Evolutionary conservation across 1,140 invertebrate species (phyloP).

Genomic region (Magallana gigas): DNA sequence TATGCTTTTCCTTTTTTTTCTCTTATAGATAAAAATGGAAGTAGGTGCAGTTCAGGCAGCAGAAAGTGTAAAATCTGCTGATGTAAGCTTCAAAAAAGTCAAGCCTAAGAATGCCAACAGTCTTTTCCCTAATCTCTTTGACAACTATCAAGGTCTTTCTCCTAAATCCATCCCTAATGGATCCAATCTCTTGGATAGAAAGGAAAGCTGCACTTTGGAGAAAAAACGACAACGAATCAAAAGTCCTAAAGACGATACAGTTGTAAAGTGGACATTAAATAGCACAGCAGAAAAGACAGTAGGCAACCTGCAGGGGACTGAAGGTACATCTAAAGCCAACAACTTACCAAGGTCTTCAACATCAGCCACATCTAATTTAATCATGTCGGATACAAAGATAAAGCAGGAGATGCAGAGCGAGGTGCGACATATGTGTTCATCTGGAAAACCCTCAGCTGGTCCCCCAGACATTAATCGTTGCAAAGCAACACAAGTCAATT

Average conservation of each 20-base stretch:
- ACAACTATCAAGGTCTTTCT: neutral
- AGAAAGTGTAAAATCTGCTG: neutral
- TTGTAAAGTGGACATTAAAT: neutral
- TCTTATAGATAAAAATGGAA: slow-evolving; percentile 1
- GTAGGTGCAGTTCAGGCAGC: neutral
- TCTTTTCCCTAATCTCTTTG: neutral
- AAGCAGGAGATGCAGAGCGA: no score
- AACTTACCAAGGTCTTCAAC: neutral
- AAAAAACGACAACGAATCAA: slow-evolving; percentile 10
- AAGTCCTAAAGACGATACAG: neutral
- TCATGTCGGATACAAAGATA: neutral
- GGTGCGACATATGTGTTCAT: no score
- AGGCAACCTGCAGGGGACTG: neutral
- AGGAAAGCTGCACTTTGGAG: neutral
- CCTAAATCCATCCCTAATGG: neutral
- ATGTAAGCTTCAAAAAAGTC: neutral
- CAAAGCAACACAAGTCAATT: no score
- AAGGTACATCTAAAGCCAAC: neutral
- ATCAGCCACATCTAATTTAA: neutral
- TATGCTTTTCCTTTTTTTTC: neutral
- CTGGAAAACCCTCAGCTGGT: no score
- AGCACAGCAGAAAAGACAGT: neutral
- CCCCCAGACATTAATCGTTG: no score
- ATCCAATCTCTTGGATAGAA: neutral
- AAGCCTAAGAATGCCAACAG: neutral